A percentile compares a stretch with the other conserved stretches of the same genome.
Evolutionary conservation across 2,113 vertebrate genomes (phyloP).

Genomic region (Genyomyrus donnyi): DNA sequence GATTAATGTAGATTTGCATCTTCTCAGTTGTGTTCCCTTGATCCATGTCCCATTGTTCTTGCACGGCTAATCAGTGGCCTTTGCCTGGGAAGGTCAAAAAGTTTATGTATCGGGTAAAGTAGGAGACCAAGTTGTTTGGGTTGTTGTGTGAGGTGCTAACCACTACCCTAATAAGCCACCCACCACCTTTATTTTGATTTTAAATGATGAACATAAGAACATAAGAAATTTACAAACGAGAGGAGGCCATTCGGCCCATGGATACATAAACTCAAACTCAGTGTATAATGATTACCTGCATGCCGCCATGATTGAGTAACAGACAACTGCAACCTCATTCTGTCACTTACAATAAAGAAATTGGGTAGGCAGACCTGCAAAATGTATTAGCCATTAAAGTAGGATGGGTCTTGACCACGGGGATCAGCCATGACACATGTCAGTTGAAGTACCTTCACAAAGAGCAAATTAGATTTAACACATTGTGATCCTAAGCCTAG

Average conservation of each 20-base stretch:
- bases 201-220: too few relatives aligned
- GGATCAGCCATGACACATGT: not conserved
- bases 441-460: not conserved
- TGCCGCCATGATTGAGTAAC: too few relatives aligned
- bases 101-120: too few relatives aligned
- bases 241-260: too few relatives aligned
- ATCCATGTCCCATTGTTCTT: not conserved
- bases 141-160: too few relatives aligned
- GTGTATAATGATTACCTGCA: not conserved
- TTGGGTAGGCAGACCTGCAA: not conserved
- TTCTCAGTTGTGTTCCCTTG: not conserved
- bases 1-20: not conserved
- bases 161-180: too few relatives aligned
- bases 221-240: too few relatives aligned
- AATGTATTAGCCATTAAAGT: not conserved
- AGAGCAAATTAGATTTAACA: not conserved
- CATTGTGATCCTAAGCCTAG: not conserved
- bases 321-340: not conserved
- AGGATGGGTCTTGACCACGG: not conserved
- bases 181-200: too few relatives aligned
- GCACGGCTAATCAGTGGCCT: not conserved
- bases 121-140: too few relatives aligned
- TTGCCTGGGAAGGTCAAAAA: not conserved
- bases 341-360: not conserved
- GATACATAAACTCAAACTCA: not conserved